Conservation (phyloP, 2,113 vertebrate species). For the Onychostoma macrolepis region DNA sequence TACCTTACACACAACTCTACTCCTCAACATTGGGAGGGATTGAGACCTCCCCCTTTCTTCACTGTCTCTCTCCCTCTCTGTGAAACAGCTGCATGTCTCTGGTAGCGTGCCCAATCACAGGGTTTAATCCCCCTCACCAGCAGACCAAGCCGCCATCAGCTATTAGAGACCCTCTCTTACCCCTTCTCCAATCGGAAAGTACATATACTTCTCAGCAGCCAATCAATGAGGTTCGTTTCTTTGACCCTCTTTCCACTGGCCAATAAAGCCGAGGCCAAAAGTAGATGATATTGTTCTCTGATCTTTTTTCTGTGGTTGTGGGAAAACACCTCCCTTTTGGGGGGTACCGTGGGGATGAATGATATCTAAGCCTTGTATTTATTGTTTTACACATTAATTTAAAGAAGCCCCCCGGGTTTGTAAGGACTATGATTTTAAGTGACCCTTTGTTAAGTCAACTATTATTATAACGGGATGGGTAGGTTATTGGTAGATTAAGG, state of each 20-base stretch:
- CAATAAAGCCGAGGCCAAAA: slow-evolving; percentile 53
- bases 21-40: slow-evolving; percentile 11
- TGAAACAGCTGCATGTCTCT: slow-evolving; percentile 63
- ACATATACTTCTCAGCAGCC: neutral
- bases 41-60: slow-evolving; percentile 34
- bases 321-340: slow-evolving; percentile 2
- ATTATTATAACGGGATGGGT: neutral
- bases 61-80: slow-evolving; percentile 21
- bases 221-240: slow-evolving; percentile 31
- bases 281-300: neutral
- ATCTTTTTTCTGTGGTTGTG: slow-evolving; percentile 4
- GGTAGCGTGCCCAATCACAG: slow-evolving; percentile 68
- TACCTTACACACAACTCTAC: slow-evolving; percentile 14
- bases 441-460: neutral
- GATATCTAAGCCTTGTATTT: neutral
- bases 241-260: slow-evolving; percentile 52
- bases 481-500: neutral
- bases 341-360: neutral
- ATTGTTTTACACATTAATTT: neutral
- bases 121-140: slow-evolving; percentile 70
- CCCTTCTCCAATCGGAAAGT: neutral
- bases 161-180: slow-evolving; percentile 4
- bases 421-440: neutral
- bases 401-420: neutral
- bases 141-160: slow-evolving; percentile 56